phyloP scores from a whole-genome alignment of 2,113 vertebrate species.

The Pomatostomus ruficeps region DNA sequence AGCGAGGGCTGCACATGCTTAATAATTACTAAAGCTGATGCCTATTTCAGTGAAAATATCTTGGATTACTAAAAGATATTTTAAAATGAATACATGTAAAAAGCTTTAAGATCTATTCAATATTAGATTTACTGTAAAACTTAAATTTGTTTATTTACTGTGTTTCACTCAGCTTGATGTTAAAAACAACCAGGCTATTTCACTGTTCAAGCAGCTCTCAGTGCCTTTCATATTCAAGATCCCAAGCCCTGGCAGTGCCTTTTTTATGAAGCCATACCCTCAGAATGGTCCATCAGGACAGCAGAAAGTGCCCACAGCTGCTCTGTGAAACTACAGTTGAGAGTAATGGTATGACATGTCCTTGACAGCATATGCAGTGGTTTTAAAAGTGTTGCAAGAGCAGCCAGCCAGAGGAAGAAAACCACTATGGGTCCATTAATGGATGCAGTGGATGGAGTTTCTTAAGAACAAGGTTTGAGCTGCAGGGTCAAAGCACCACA shows the following conservation, averaged over 20 bases:
- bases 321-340: not conserved
- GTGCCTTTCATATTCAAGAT: not conserved
- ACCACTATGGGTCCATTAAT: not conserved
- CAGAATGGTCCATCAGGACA: not conserved
- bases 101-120: not conserved
- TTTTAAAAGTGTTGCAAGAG: not conserved
- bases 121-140: not conserved
- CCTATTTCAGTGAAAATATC: not conserved
- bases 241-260: not conserved
- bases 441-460: not conserved
- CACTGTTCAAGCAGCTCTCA: not conserved
- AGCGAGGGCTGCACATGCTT: not conserved
- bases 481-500: not conserved
- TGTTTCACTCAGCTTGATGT: not conserved
- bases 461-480: not conserved
- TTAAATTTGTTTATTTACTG: not conserved
- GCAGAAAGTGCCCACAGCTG: not conserved
- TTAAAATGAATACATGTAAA: not conserved
- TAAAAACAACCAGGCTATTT: not conserved
- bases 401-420: not conserved
- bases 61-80: not conserved
- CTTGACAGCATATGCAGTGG: not conserved
- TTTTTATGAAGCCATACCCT: not conserved
- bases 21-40: not conserved
- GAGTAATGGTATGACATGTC: not conserved